phyloP scores from a whole-genome alignment of 2,888 invertebrate species.

The Atethmia centrago region DNA sequence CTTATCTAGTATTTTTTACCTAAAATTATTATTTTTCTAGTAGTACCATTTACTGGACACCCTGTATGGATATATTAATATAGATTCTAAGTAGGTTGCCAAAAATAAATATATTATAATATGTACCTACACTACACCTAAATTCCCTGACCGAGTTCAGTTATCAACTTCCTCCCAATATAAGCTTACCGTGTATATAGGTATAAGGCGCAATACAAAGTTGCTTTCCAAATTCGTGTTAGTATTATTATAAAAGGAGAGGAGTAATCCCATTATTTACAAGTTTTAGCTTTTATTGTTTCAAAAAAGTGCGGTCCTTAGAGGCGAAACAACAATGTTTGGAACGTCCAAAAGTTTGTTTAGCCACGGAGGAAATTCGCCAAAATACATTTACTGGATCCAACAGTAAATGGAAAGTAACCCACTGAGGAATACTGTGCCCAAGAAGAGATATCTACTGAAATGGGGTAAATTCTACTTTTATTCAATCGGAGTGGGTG shows the following conservation, averaged over 20 bases:
- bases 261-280: slow-evolving; percentile 59
- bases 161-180: background rate
- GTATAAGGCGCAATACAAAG: slow-evolving; percentile 2
- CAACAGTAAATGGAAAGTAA: slow-evolving; percentile 65
- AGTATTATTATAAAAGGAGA: slow-evolving; percentile 25
- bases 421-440: slow-evolving; percentile 58
- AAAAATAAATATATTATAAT: background rate
- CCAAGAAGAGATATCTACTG: slow-evolving; percentile 29
- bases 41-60: too few relatives aligned
- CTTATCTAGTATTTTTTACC: too few relatives aligned
- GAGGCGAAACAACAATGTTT: slow-evolving; percentile 62
- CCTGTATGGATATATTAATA: too few relatives aligned
- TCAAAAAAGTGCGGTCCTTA: slow-evolving; percentile 57
- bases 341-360: slow-evolving; percentile 67
- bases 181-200: background rate
- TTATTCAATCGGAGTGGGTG: slow-evolving; percentile 12
- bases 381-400: slow-evolving; percentile 71
- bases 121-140: background rate
- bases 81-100: background rate
- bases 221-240: slow-evolving; percentile 8
- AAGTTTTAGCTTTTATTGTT: slow-evolving; percentile 62
- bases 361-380: slow-evolving; percentile 62
- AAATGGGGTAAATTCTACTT: slow-evolving; percentile 24
- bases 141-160: background rate
- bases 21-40: too few relatives aligned